These are phyloP conservation scores for Hestina assimilis DNA, from an alignment of 1,140 invertebrate species.

Conservation along the genomic window DNA sequence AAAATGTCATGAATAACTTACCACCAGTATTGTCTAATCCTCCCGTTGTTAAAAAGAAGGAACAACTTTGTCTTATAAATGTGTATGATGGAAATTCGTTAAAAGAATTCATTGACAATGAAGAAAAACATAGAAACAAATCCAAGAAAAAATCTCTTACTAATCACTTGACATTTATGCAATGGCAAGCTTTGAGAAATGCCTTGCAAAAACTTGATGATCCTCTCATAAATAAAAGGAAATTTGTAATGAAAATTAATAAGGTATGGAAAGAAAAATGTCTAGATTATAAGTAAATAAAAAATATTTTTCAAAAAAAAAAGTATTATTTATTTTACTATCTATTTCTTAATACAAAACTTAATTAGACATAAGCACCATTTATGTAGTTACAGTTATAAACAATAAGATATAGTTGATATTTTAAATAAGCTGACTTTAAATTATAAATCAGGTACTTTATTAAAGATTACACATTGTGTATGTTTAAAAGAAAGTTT, in stretches of 20 bases:
- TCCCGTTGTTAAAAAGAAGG: constrained; percentile 6
- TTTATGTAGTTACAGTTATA: constrained; percentile 33
- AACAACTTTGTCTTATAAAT: constrained; percentile 43
- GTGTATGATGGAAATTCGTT: constrained; percentile 47
- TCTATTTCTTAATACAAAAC: constrained; percentile 34
- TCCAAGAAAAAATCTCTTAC: constrained; percentile 49
- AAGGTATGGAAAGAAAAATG: constrained; percentile 70
- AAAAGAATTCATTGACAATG: constrained; percentile 55
- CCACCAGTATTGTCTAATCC: constrained; percentile 5
- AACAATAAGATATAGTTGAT: constrained; percentile 29
- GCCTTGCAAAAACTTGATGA: constrained; percentile 40
- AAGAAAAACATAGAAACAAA: constrained; percentile 61
- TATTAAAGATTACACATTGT: constrained; percentile 28
- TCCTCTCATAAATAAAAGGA: constrained; percentile 39
- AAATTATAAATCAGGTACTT: constrained; percentile 51
- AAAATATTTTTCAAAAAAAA: constrained; percentile 30
- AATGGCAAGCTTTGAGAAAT: constrained; percentile 64
- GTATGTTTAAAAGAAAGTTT: not conserved
- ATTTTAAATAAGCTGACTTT: constrained; percentile 32
- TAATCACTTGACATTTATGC: constrained; percentile 70
- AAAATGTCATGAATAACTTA: constrained; percentile 19
- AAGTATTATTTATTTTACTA: constrained; percentile 43
- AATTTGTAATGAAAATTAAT: constrained; percentile 55
- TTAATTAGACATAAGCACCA: constrained; percentile 57
- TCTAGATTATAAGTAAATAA: constrained; percentile 49